phyloP scores from a whole-genome alignment of 2,113 vertebrate species.

The Microtus richardsoni region DNA sequence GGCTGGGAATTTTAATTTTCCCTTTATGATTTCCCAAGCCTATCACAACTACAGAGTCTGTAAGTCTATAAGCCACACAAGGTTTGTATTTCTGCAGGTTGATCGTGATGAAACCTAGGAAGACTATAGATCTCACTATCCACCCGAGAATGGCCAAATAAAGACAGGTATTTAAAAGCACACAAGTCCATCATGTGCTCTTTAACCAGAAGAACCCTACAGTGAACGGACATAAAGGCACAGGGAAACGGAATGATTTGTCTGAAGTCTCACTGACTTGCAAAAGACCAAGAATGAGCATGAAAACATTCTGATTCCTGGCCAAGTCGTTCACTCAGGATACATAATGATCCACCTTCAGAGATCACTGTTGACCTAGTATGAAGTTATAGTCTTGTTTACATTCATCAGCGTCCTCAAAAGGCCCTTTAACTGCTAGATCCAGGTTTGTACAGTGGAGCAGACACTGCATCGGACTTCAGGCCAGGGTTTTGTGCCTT shows the following conservation, averaged over 20 bases:
- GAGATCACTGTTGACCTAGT: conserved; percentile 45
- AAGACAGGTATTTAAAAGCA: conserved; percentile 32
- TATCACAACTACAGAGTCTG: background rate
- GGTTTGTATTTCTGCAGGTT: background rate
- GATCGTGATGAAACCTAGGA: conserved; percentile 46
- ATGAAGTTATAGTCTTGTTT: conserved; percentile 65
- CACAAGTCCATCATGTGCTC: background rate
- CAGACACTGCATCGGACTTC: background rate
- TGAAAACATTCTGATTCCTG: background rate
- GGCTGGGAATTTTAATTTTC: conserved; percentile 47
- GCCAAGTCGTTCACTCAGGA: background rate
- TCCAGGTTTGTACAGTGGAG: background rate
- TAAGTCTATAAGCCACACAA: conserved; percentile 1
- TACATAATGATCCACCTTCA: background rate
- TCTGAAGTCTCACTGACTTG: conserved; percentile 40
- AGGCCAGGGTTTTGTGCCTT: background rate
- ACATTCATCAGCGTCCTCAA: conserved; percentile 39
- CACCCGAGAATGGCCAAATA: conserved; percentile 12
- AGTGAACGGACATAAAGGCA: conserved; percentile 50
- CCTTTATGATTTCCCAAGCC: background rate
- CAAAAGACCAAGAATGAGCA: conserved; percentile 1
- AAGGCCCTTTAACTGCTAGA: conserved; percentile 5
- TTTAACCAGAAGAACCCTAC: conserved; percentile 29
- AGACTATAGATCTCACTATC: background rate
- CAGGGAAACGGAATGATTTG: conserved; percentile 42